Evolutionary conservation across 2,113 vertebrate genomes (phyloP).

Genomic region (Oceanodroma tethys): DNA sequence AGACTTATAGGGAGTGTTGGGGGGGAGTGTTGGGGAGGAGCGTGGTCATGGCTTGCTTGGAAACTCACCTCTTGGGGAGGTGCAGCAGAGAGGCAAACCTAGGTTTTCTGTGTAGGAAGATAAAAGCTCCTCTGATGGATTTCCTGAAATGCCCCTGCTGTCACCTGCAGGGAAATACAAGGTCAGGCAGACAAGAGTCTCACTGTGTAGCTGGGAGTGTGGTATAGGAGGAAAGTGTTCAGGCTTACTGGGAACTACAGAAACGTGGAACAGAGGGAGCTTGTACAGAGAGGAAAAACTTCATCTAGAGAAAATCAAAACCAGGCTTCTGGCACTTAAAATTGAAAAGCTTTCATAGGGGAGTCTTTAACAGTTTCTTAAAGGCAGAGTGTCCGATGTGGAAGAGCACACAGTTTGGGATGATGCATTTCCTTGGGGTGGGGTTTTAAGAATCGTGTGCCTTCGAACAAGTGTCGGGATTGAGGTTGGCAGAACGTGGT

Average conservation of each 20-base stretch:
- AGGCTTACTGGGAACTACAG: neutral
- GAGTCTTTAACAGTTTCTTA: neutral
- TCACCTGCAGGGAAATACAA: neutral
- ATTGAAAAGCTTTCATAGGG: neutral
- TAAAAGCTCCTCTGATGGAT: neutral
- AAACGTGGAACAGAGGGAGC: neutral
- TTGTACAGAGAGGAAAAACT: neutral
- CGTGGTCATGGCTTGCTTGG: neutral
- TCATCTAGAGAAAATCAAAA: slow-evolving; percentile 6
- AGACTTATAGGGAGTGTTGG: neutral
- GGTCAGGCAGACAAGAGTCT: neutral
- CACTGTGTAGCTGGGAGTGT: neutral
- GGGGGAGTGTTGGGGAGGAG: neutral
- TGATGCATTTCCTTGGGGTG: neutral
- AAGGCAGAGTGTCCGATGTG: neutral
- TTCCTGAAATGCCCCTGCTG: neutral
- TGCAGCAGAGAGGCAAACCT: neutral
- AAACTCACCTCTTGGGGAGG: neutral
- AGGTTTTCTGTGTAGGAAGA: neutral
- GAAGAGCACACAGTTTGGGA: neutral
- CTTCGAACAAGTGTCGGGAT: neutral
- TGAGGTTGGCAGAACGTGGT: neutral
- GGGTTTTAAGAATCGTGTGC: neutral
- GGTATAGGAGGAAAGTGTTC: neutral
- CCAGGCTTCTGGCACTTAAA: slow-evolving; percentile 20